Base-by-base conservation (phyloP, 2,797 vertebrate genomes). In the Acipenser ruthenus region DNA sequence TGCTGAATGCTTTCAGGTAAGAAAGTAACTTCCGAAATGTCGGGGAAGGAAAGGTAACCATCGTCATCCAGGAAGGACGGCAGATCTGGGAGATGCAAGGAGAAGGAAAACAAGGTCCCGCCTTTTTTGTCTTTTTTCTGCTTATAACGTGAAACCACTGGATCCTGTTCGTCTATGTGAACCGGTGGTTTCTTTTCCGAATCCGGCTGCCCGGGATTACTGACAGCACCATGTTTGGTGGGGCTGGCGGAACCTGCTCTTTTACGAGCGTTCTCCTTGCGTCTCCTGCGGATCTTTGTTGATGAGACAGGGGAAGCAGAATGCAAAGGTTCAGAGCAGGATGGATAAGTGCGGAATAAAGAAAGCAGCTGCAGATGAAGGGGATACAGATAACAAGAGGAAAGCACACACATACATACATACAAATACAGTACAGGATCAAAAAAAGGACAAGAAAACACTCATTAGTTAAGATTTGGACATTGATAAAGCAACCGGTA, bases 71-170 rank as follows among this genome's bases (percentile, higher is more conserved):
- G 82, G 72, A 97, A 83, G 73, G 94, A 87, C 64, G 95, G 93
- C 72, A 98, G 83, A 78, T 93, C 93, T 6, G 96, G 96, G 73
- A 99, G 93, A 87, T 99, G 96, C 81, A 99, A 91, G 83, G 95
- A 99, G 94, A 99, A 96, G 81, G 95, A 98, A 82, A 98, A 98
- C 70, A 98, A 87, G 0, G 93, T 97, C 75, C 93, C 85, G 10
- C 90, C 87, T 76, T 81, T 86, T 73, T 88, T 68, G 58, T 90
- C 83, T 71, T 91, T 89, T 67, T 89, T 86, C 77, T 87, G 93
- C 75, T 91, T 93, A 78, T 87, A 94, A 71, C 90, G 83, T 0
- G 88, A 91, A 13, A 92, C 87, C 72, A 89, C 62, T 3, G 96
- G 80, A 2, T 76, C 92, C 64, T 82, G 92, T 71, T 95, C 89